Evolutionary conservation across 2,797 vertebrate species (phyloP).

Genomic region (Lerista edwardsae): DNA sequence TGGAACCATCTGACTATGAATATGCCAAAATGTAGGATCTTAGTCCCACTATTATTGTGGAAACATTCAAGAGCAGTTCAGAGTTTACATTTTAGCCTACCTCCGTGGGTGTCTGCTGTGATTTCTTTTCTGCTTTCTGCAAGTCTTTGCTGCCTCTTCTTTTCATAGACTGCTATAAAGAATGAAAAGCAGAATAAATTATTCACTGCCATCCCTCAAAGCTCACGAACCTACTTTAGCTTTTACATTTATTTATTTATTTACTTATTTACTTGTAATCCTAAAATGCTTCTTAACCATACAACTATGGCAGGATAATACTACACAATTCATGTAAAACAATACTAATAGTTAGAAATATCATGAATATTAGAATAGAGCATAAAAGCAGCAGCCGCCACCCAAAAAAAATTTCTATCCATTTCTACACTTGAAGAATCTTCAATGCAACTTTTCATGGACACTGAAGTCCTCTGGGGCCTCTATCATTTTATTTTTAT

Average conservation of each 20-base stretch:
- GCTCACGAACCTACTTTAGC: not conserved
- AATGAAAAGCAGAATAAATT: constrained; percentile 6
- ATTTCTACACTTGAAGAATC: no score
- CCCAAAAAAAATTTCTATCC: not conserved
- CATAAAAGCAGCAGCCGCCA: not conserved
- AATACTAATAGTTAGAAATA: not conserved
- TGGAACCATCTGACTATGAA: constrained; percentile 21
- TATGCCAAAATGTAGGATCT: not conserved
- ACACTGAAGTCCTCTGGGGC: no score
- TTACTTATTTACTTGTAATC: no score
- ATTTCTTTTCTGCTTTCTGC: constrained; percentile 89
- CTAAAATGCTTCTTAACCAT: no score
- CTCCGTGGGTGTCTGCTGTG: constrained; percentile 89
- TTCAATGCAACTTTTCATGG: no score
- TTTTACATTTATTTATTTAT: not conserved
- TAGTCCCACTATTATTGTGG: no score
- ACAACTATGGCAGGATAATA: not conserved
- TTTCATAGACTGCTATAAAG: constrained; percentile 89
- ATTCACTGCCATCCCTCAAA: not conserved
- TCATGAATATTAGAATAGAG: not conserved
- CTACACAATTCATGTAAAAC: not conserved
- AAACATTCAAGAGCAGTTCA: not conserved
- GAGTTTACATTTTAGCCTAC: constrained; percentile 74
- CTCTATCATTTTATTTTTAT: no score
- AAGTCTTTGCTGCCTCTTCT: constrained; percentile 94